Conservation (phyloP, 2,888 invertebrate genomes). For the Nomada hirtipes region DNA sequence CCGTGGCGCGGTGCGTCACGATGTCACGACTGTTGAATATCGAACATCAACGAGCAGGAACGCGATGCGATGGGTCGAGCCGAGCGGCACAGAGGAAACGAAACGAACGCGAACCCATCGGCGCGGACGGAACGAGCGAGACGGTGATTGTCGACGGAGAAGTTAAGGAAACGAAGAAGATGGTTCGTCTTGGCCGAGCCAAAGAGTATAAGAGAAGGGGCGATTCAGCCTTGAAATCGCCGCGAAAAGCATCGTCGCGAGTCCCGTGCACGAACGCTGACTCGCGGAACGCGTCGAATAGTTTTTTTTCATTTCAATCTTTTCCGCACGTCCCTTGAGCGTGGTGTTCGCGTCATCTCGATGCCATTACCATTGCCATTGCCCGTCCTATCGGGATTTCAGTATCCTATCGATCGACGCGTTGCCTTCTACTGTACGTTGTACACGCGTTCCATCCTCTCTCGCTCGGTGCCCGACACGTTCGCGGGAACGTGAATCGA, state of each 20-base stretch:
- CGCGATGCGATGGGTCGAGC: constrained; percentile 11
- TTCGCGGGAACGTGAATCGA: constrained; percentile 11
- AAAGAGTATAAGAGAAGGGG: constrained; percentile 36
- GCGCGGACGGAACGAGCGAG: background rate
- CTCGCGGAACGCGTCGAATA: constrained; percentile 50
- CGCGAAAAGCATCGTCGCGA: constrained; percentile 53
- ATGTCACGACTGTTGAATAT: background rate
- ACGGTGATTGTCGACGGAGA: background rate
- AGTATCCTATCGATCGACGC: background rate
- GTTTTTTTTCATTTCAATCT: constrained; percentile 44
- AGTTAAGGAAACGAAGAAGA: constrained; percentile 27
- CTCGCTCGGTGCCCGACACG: background rate
- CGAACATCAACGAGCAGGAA: constrained; percentile 27
- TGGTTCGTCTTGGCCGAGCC: constrained; percentile 2
- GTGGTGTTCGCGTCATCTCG: constrained; percentile 5
- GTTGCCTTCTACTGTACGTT: background rate
- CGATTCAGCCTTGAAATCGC: constrained; percentile 69
- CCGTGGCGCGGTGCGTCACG: constrained; percentile 25
- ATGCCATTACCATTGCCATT: constrained; percentile 36
- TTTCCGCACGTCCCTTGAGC: constrained; percentile 33
- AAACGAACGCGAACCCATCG: background rate
- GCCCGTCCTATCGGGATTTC: constrained; percentile 6
- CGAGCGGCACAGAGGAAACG: constrained; percentile 3
- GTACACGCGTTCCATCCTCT: background rate
- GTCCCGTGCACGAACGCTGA: constrained; percentile 52